Evolutionary conservation across 2,888 invertebrate genomes (phyloP), one percentile per base, ranked within the genome.

Genomic region (Lysandra coridon): DNA sequence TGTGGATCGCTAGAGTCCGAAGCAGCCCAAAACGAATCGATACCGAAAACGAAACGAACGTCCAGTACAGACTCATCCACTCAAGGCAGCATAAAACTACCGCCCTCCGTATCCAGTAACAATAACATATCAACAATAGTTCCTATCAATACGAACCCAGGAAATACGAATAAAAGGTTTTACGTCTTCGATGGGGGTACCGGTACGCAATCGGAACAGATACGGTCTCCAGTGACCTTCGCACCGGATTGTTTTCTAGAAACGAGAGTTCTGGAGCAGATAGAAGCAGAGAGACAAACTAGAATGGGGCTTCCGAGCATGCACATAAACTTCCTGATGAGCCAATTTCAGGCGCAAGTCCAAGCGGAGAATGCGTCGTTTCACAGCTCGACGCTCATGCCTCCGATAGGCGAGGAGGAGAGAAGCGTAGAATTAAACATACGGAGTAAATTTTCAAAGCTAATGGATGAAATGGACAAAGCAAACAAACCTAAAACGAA

Each of bases 331-430:
- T 93, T 91, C 80, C 80, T 95, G 10, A 91, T 94, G 91, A 91
- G 85, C 62, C 92, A 92, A 77, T 91, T 92, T 80, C 87, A 92
- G 79, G 91, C 91, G 0, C 92, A 92, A 78, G 89, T 89, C 62
- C 88, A 90, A 81, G 85, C 87, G 1, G 92, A 92, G 81, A 90
- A 84, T 73, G 87, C 88, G 0, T 89, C 91, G 1, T 87, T 86
- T 17, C 90, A 89, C 81, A 87, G 92, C 79, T 91, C 95, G 0
- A 91, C 90, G 77, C 85, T 95, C 5, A 95, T 96, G 85, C 93
- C 94, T 12, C 93, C 95, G 0, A 95, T 95, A 81, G 95, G 95
- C 14, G 96, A 96, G 81, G 94, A 95, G 40, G 96, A 96, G 81
- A 94, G 95, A 44, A 95, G 95, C 77, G 90, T 95, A 30, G 96